A percentile compares a stretch with the other conserved stretches of the same genome.
Evolutionary conservation across 1,140 invertebrate genomes (phyloP).

Genomic region (Lordiphosa mommai): DNA sequence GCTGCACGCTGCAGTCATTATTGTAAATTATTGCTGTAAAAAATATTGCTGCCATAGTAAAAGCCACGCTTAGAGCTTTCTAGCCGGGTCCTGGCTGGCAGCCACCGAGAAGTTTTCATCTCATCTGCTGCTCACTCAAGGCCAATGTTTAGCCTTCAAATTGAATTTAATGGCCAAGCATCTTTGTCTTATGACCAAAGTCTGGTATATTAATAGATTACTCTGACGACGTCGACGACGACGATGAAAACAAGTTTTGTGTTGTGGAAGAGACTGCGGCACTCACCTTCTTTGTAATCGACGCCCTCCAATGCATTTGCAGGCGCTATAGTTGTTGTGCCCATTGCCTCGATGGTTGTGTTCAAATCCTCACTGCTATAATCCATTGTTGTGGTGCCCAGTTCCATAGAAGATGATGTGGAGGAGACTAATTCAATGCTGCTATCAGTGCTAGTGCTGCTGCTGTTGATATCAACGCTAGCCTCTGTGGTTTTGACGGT

Average conservation of each 20-base stretch:
- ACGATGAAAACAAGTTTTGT: conserved; percentile 4
- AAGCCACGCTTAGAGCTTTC: conserved; percentile 24
- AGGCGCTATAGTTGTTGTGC: conserved; percentile 59
- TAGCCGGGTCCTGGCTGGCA: background rate
- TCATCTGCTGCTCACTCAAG: conserved; percentile 53
- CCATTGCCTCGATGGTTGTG: conserved; percentile 41
- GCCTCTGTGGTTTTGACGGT: conserved; percentile 54
- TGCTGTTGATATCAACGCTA: conserved; percentile 23
- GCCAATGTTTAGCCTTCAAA: conserved; percentile 76
- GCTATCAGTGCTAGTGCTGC: conserved; percentile 6
- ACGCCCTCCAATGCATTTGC: conserved; percentile 66
- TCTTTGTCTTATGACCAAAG: conserved; percentile 75
- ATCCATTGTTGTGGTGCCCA: conserved; percentile 46
- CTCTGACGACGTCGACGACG: too few relatives aligned
- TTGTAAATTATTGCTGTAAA: conserved; percentile 78
- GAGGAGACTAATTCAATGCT: conserved; percentile 53
- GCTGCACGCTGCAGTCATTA: conserved; percentile 52
- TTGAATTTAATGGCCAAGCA: conserved; percentile 77
- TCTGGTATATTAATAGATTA: conserved; percentile 3
- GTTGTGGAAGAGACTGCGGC: background rate
- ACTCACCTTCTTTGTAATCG: conserved; percentile 79
- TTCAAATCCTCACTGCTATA: conserved; percentile 47
- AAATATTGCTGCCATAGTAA: conserved; percentile 48
- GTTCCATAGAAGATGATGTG: conserved; percentile 39
- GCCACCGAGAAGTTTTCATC: conserved; percentile 25